phyloP scores from a whole-genome alignment of 2,888 invertebrate species.

The Campaea margaritaria region DNA sequence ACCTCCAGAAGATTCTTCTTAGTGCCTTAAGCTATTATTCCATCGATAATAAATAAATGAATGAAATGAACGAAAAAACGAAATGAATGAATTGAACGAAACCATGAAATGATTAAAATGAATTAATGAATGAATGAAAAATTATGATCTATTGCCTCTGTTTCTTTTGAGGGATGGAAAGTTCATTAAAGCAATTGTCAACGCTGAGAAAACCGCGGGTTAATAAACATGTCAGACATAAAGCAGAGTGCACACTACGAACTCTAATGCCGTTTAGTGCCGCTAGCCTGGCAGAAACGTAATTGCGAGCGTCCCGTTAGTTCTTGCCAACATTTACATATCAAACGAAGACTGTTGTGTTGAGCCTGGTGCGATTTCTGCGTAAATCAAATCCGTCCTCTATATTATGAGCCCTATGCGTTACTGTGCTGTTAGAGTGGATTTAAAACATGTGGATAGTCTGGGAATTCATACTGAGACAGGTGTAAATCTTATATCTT shows the following conservation, averaged over 20 bases:
- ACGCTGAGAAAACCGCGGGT: background rate
- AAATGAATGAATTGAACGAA: no score
- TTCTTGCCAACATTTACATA: conserved; percentile 53
- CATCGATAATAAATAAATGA: no score
- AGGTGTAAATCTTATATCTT: no score
- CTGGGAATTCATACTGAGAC: no score
- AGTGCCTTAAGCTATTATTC: no score
- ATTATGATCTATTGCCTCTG: no score
- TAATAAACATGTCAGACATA: background rate
- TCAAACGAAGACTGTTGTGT: conserved; percentile 47
- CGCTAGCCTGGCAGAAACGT: conserved; percentile 41
- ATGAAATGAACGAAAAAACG: no score
- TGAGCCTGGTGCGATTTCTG: conserved; percentile 23
- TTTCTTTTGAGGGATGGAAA: background rate
- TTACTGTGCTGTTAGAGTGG: background rate
- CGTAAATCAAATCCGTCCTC: conserved; percentile 33
- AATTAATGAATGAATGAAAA: no score
- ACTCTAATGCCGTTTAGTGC: conserved; percentile 18
- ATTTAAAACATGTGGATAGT: no score
- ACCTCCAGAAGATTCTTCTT: no score
- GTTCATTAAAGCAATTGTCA: background rate
- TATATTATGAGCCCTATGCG: background rate
- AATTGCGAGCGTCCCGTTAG: conserved; percentile 37
- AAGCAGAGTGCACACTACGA: background rate
- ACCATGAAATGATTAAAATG: no score